Evolutionary conservation across 2,888 invertebrate genomes (phyloP).

Genomic region (Troides helena): DNA sequence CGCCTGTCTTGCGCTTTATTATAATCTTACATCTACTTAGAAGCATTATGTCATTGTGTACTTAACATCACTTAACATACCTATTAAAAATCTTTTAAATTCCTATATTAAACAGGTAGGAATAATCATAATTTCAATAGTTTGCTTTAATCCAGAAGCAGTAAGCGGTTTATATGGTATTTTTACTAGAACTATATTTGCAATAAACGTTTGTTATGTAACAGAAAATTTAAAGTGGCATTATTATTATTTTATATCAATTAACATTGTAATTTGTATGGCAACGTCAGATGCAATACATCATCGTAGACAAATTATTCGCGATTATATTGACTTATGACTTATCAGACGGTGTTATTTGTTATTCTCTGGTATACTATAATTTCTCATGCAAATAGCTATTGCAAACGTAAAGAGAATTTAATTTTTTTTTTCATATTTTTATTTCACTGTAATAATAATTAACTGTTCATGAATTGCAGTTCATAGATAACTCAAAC

Average conservation of each 20-base stretch:
- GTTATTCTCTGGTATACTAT: neutral
- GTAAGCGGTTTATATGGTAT: no score
- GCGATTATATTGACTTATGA: slow-evolving; percentile 9
- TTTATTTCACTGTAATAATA: neutral
- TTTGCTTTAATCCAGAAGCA: no score
- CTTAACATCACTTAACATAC: neutral
- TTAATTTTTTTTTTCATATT: neutral
- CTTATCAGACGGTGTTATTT: neutral
- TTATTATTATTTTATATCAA: neutral
- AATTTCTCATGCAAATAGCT: slow-evolving; percentile 18
- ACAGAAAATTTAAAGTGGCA: neutral
- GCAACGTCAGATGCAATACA: neutral
- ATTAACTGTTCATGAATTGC: neutral
- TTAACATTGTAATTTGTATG: neutral
- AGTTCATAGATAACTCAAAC: neutral
- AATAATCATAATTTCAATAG: no score
- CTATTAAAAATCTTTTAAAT: no score
- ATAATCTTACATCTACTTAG: slow-evolving; percentile 4
- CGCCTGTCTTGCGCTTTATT: slow-evolving; percentile 15
- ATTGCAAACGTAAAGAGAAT: neutral
- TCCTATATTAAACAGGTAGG: no score
- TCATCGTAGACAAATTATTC: slow-evolving; percentile 1
- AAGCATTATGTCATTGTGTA: slow-evolving; percentile 1
- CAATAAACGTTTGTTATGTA: neutral
- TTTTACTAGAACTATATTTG: no score